A percentile compares a stretch with the other conserved stretches of the same genome.
These are phyloP conservation scores for Neolamprologus modestus DNA, from an alignment of 2,113 vertebrate species.

Conservation along the genomic window DNA sequence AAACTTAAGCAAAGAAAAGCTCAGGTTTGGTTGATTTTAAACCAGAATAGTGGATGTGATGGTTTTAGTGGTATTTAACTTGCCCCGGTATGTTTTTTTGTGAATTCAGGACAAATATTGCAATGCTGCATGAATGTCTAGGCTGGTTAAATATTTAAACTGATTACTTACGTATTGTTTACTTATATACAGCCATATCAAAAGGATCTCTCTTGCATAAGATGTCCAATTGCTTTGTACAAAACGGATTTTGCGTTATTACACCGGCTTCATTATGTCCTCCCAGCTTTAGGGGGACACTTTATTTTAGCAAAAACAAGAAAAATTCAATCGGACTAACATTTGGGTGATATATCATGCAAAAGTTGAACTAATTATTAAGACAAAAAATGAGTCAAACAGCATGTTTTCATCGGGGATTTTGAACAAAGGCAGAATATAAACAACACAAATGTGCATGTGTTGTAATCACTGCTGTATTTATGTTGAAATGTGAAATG, in stretches of 20 bases:
- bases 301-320: not conserved
- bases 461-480: not conserved
- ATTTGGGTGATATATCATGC: not conserved
- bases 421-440: not conserved
- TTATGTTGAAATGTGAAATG: not conserved
- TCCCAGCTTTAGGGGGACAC: accelerated
- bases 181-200: not conserved
- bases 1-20: not conserved
- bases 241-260: not conserved
- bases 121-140: not conserved
- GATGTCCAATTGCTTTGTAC: not conserved
- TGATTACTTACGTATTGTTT: accelerated
- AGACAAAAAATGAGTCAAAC: not conserved
- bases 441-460: not conserved
- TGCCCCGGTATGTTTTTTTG: accelerated
- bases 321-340: not conserved
- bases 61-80: not conserved
- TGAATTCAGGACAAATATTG: not conserved
- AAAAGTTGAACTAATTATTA: not conserved
- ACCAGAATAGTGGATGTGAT: not conserved
- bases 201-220: not conserved
- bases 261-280: not conserved
- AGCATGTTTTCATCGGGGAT: accelerated
- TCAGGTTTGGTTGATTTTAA: not conserved
- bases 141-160: not conserved